Evolutionary conservation across 2,888 invertebrate genomes (phyloP).

Genomic region (Cartodere bifasciata): DNA sequence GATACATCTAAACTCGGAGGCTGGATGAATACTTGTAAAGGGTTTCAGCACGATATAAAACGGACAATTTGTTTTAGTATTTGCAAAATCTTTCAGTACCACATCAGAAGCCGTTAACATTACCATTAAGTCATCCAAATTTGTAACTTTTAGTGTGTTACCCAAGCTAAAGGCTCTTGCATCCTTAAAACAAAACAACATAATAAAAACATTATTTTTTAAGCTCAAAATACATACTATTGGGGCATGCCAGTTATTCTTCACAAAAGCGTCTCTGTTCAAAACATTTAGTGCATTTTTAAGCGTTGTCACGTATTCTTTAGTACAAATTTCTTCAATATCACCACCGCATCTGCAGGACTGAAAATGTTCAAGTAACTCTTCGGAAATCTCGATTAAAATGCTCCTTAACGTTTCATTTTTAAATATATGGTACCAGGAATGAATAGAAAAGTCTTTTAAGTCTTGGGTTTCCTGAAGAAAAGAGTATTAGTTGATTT

Average conservation of each 20-base stretch:
- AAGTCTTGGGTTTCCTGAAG: conserved; percentile 28
- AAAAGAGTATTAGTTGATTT: not conserved
- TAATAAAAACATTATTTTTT: conserved; percentile 2
- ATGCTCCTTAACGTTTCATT: conserved; percentile 23
- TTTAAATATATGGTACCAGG: conserved; percentile 28
- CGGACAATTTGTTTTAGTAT: conserved; percentile 20
- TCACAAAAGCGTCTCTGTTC: conserved; percentile 26
- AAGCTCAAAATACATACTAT: conserved; percentile 17
- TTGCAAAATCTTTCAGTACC: conserved; percentile 26
- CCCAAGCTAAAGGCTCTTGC: conserved; percentile 31
- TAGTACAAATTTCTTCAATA: conserved; percentile 17
- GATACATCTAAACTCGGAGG: conserved; percentile 32
- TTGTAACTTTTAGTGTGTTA: conserved; percentile 26
- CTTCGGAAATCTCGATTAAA: conserved; percentile 24
- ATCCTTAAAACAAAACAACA: conserved; percentile 22
- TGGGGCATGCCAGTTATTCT: conserved; percentile 34
- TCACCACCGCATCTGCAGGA: conserved; percentile 17
- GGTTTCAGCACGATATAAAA: conserved; percentile 28
- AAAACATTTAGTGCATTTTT: conserved; percentile 25
- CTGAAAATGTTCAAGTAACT: conserved; percentile 22
- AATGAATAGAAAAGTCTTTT: conserved; percentile 27
- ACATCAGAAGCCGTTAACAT: conserved; percentile 28
- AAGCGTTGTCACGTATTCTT: conserved; percentile 19
- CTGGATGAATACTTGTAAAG: conserved; percentile 32
- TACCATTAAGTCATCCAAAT: conserved; percentile 26